Base-by-base conservation (phyloP, 2,113 vertebrate species). In the Hippotragus niger region DNA sequence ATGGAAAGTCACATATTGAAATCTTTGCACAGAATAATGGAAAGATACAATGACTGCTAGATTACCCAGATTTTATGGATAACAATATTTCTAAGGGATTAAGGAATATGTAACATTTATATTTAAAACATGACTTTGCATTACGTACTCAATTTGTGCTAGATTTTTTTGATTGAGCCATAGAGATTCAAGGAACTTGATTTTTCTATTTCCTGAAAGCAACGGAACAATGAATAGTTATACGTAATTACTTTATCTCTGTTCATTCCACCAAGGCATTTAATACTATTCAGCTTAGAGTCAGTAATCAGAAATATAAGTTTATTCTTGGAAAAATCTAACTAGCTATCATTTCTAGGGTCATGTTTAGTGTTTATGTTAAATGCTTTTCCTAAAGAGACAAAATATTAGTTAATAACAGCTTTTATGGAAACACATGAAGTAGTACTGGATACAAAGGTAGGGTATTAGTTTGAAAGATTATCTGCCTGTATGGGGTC, bases 301-400 rank as follows among this genome's bases (percentile, higher is more conserved):
- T 60, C 45, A 97, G 98, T 98, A 96, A 86, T 98, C 60, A 43
- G 6, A 76, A 97, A 83, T 83, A 90, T 60, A 86, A 91, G 88
- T 96, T 78, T 84, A 85, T 97, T 95, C 92, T 97, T 97, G 60
- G 85, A 92, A 98, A 98, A 98, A 96, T 97, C 60, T 31, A 88
- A 93, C 52, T 62, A 95, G 33, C 58, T 96, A 40, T 98, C 89
- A 97, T 87, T 96, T 50, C 62, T 97, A 31, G 2, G 94, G 53
- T 97, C 96, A 96, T 9, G 58, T 45, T 90, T 87, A 90, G 21
- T 96, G 43, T 82, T 88, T 87, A 1, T 78, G 78, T 96, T 91
- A 83, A 94, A 80, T 93, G 43, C 13, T 95, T 96, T 92, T 74
- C 17, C n/a, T 16, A 96, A 78, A 92, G 57, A 58, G 62, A 92